Evolutionary conservation across 2,888 invertebrate species (phyloP).

Genomic region (Lysandra bellargus): DNA sequence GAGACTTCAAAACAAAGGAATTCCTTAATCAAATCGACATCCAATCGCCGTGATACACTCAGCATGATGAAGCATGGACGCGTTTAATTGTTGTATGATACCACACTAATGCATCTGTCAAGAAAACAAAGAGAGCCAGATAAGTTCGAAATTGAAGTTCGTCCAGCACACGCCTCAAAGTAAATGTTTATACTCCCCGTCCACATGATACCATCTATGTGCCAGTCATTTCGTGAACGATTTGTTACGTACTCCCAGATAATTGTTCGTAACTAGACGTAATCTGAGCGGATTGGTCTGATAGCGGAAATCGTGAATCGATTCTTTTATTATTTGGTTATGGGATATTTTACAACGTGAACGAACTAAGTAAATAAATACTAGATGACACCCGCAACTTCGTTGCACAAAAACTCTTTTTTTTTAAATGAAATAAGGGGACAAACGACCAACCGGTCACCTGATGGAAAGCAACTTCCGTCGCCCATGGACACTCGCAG

Average conservation of each 20-base stretch:
- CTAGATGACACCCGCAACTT: no score
- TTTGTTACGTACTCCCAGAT: slow-evolving; percentile 47
- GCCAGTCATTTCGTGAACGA: slow-evolving; percentile 65
- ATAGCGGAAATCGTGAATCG: not conserved
- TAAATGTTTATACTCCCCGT: slow-evolving; percentile 79
- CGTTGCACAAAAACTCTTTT: no score
- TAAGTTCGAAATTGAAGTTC: slow-evolving; percentile 75
- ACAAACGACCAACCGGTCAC: no score
- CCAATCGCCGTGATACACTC: slow-evolving; percentile 50
- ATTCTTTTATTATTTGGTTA: not conserved
- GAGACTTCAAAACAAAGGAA: slow-evolving; percentile 62
- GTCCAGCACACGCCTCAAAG: slow-evolving; percentile 61
- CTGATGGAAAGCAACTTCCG: no score
- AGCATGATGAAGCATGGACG: slow-evolving; percentile 70
- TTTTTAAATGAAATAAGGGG: no score
- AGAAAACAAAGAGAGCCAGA: slow-evolving; percentile 75
- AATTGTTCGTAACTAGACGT: slow-evolving; percentile 15
- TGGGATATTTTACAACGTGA: not conserved
- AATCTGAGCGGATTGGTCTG: slow-evolving; percentile 10
- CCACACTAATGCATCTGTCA: slow-evolving; percentile 80
- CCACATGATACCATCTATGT: slow-evolving; percentile 63
- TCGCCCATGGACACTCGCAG: no score
- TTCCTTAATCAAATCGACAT: slow-evolving; percentile 64
- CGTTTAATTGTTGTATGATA: slow-evolving; percentile 79
- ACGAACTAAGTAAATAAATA: no score